Evolutionary conservation across 2,888 invertebrate species (phyloP), one percentile per base, ranked within the genome.

Genomic region (Siphlonurus alternatus): DNA sequence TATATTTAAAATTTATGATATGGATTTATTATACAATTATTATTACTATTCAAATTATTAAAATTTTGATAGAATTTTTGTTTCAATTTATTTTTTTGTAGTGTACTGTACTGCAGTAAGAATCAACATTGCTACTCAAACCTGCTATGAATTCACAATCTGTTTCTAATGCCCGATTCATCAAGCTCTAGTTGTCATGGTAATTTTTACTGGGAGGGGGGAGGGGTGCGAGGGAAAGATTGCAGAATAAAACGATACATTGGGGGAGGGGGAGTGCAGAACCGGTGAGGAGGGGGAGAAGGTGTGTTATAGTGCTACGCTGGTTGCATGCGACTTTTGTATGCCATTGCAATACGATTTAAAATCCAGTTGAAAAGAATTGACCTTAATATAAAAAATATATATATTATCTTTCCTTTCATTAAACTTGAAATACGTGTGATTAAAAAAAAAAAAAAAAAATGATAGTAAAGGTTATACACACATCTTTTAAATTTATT

Each of bases 151-250:
- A 56, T 56, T 56, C 56, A 56, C 56, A 56, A 56, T 5, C 56
- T 56, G 56, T 56, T 56, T 56, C 56, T 56, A 56, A 56, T 56
- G 56, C 56, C n/a, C 56, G 56, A 56, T 56, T 56, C 56, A 56
- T 56, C 56, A 56, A 56, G 56, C 56, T 56, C 56, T 56, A 56
- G 56, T 56, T 56, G 56, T 56, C 56, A 56, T 56, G 56, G 56
- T 56, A 56, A 56, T 56, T 56, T 56, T 56, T 56, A 56, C 22
- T 20, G 38, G 15, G 38, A 38, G 15, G 38, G 38, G 38, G 38
- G 15, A 38, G 38, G 38, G 38, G 38, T 5, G 15, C 15, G 38
- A 38, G 38, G 38, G 15, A 38, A 38, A 38, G 38, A 38, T 38
- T 38, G 38, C 38, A 38, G 38, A 38, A 38, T 38, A 38, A 38